Evolutionary conservation across 2,888 invertebrate genomes (phyloP).

Genomic region (Drepana falcataria): DNA sequence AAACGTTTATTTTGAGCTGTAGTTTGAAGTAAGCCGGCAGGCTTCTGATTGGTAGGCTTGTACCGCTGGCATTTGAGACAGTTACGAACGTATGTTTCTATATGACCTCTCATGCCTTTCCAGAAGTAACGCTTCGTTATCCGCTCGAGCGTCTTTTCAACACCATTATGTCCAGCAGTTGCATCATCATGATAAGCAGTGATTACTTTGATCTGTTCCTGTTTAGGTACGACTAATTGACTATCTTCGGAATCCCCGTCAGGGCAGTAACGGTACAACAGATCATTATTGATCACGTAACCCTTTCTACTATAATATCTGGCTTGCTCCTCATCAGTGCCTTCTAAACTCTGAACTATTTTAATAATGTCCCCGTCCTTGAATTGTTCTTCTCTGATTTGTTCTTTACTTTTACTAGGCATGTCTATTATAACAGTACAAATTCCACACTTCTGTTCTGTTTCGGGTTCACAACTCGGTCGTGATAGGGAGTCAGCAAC

Average conservation of each 20-base stretch:
- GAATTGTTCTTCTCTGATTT: too few species aligned
- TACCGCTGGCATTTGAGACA: slow-evolving; percentile 34
- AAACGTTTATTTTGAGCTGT: slow-evolving; percentile 17
- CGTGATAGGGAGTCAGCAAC: neutral
- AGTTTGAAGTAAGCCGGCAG: slow-evolving; percentile 33
- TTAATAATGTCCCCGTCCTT: too few species aligned
- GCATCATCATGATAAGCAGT: neutral
- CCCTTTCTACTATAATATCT: too few species aligned
- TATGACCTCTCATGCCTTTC: slow-evolving; percentile 23
- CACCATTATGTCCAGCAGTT: neutral
- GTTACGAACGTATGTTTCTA: slow-evolving; percentile 20
- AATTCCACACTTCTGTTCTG: too few species aligned
- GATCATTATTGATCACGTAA: neutral
- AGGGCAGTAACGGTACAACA: neutral
- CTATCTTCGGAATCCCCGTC: neutral
- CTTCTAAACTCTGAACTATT: too few species aligned
- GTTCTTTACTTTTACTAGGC: too few species aligned
- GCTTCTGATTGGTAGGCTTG: slow-evolving; percentile 32
- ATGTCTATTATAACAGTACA: too few species aligned
- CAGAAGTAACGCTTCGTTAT: slow-evolving; percentile 20
- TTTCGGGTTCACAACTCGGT: neutral
- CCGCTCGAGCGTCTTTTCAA: neutral
- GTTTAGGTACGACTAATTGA: neutral
- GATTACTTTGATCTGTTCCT: neutral
- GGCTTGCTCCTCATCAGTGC: too few species aligned